Conservation (phyloP, 2,113 vertebrate genomes). For the Motacilla tschutschensis region DNA sequence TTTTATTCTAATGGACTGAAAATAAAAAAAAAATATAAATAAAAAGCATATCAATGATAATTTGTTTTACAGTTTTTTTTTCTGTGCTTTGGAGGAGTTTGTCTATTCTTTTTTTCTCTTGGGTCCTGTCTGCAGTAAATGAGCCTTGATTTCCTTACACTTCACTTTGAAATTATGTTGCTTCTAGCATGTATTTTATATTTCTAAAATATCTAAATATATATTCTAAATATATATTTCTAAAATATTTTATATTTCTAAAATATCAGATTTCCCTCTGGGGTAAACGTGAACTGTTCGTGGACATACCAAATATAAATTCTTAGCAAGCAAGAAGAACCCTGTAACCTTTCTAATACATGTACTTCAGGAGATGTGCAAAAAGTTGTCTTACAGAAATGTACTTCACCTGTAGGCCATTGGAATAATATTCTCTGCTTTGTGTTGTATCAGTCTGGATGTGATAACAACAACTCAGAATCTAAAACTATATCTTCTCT, state of each 20-base stretch:
- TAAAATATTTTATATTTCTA: not conserved
- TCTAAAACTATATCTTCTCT: not conserved
- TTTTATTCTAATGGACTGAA: not conserved
- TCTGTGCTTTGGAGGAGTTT: not conserved
- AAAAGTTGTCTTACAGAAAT: not conserved
- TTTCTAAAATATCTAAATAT: not conserved
- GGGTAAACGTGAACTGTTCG: not conserved
- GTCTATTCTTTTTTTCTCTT: too few species aligned
- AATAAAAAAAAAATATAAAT: not conserved
- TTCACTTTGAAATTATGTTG: not conserved
- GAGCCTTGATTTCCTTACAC: not conserved
- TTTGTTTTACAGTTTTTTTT: rapidly evolving
- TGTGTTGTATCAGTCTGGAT: not conserved
- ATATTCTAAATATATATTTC: too few species aligned
- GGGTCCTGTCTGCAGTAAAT: not conserved
- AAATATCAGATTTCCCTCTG: not conserved
- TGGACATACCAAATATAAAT: not conserved
- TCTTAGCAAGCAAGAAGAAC: not conserved
- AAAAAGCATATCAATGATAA: rapidly evolving
- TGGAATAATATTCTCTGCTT: not conserved
- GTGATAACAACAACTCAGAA: not conserved
- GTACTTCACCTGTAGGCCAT: not conserved
- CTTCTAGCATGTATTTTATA: not conserved
- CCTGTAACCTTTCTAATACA: not conserved
- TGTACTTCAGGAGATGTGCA: not conserved